Percentiles rank a stretch among this genome's conserved stretches.
Evolutionary conservation across 1,140 invertebrate genomes (phyloP).

Genomic region (Saccostrea echinata): DNA sequence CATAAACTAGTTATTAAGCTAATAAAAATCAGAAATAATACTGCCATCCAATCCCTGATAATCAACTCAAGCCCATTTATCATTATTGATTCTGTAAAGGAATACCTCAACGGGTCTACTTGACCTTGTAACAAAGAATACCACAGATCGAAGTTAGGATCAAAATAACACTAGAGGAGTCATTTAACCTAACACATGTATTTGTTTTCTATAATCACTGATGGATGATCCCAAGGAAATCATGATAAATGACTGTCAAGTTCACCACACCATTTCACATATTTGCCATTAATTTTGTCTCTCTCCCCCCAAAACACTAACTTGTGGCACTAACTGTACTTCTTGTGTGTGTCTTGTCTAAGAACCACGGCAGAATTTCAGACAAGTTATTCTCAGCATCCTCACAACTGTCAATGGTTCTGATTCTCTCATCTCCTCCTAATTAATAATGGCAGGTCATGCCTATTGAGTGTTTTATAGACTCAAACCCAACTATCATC

Average conservation of each 20-base stretch:
- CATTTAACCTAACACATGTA: neutral
- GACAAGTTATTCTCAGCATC: slow-evolving; percentile 18
- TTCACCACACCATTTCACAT: neutral
- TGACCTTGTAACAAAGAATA: neutral
- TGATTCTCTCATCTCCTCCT: neutral
- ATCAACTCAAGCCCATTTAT: neutral
- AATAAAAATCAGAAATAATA: neutral
- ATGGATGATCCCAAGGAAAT: neutral
- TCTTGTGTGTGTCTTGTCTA: slow-evolving; percentile 3
- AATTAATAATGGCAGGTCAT: slow-evolving; percentile 28
- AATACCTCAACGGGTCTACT: neutral
- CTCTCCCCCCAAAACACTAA: neutral
- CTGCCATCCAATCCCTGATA: neutral
- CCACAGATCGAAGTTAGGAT: neutral
- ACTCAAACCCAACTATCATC: neutral
- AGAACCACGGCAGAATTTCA: neutral
- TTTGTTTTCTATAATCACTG: neutral
- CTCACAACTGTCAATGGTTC: neutral
- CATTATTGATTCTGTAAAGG: slow-evolving; percentile 14
- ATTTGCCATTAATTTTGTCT: neutral
- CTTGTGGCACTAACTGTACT: slow-evolving; percentile 18
- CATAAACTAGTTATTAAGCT: neutral
- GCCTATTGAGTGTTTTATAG: slow-evolving; percentile 16
- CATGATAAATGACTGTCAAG: neutral
- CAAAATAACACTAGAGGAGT: neutral